These are phyloP conservation scores for Sebastes fasciatus DNA, from an alignment of 2,113 vertebrate species.

Conservation along the genomic window DNA sequence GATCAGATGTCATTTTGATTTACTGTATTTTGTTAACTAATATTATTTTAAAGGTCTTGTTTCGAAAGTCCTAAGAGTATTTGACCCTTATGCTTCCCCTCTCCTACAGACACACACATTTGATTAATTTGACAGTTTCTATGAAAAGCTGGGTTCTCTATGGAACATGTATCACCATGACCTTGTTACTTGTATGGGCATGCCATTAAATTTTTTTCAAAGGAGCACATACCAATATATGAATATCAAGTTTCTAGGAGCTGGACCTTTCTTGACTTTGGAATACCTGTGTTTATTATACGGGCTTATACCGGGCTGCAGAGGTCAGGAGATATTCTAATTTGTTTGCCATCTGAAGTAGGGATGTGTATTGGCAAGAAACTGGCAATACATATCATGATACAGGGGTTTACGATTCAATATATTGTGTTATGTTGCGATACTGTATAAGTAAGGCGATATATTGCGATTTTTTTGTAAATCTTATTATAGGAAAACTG, in stretches of 20 bases:
- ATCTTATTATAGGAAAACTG: too few relatives aligned
- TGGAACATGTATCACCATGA: neutral
- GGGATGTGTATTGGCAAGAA: too few relatives aligned
- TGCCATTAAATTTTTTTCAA: neutral
- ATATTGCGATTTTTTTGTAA: too few relatives aligned
- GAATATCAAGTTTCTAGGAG: neutral
- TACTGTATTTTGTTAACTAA: constrained; percentile 10
- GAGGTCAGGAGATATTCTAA: neutral
- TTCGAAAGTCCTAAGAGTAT: neutral
- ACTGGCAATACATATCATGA: too few relatives aligned
- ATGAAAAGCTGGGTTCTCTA: neutral
- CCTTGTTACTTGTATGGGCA: neutral
- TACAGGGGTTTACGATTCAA: too few relatives aligned
- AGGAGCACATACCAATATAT: neutral
- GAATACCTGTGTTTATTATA: neutral
- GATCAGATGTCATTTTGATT: constrained; percentile 20
- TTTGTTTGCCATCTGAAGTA: neutral
- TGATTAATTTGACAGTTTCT: neutral
- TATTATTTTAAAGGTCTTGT: neutral
- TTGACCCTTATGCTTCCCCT: neutral
- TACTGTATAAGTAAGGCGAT: too few relatives aligned
- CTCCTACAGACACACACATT: neutral
- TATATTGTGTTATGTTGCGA: too few relatives aligned
- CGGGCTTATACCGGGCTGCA: neutral
- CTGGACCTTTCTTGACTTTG: neutral